Percentiles rank a stretch among this genome's conserved stretches.
These are phyloP conservation scores for Sinhomidia bicolor DNA, from an alignment of 2,888 invertebrate species.

Conservation along the genomic window DNA sequence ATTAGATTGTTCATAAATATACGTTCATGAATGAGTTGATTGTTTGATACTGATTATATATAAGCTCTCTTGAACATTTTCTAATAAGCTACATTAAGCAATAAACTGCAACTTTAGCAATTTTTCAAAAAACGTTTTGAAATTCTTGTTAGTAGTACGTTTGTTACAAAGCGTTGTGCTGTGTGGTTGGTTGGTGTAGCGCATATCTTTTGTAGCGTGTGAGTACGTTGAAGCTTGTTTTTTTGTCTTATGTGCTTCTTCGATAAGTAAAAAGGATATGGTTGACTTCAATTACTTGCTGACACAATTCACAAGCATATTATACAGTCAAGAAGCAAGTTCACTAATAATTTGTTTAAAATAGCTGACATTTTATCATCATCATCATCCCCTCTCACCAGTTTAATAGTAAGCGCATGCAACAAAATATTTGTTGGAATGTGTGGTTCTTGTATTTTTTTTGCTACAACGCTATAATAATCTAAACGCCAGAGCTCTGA, in stretches of 20 bases:
- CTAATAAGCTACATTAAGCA: constrained; percentile 14
- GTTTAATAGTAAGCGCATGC: neutral
- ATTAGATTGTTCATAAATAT: neutral
- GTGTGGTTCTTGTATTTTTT: neutral
- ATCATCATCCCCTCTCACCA: too few relatives aligned
- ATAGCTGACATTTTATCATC: neutral
- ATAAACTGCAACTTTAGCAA: neutral
- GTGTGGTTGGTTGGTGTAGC: too few relatives aligned
- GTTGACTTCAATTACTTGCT: too few relatives aligned
- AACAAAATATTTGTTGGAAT: neutral
- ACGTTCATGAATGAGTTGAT: constrained; percentile 35
- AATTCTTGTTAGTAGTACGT: neutral
- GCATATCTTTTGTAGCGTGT: too few relatives aligned
- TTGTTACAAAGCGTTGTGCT: neutral
- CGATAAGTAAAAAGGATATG: too few relatives aligned
- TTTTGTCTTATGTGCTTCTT: too few relatives aligned
- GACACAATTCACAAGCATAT: too few relatives aligned
- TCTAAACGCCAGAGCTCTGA: neutral
- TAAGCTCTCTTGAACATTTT: constrained; percentile 9
- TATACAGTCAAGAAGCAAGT: too few relatives aligned
- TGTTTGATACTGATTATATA: constrained; percentile 27
- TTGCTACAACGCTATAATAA: too few relatives aligned
- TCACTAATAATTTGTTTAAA: too few relatives aligned
- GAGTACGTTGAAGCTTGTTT: too few relatives aligned
- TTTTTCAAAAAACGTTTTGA: neutral